phyloP scores from a whole-genome alignment of 1,140 invertebrate species.

The Planococcus citri region DNA sequence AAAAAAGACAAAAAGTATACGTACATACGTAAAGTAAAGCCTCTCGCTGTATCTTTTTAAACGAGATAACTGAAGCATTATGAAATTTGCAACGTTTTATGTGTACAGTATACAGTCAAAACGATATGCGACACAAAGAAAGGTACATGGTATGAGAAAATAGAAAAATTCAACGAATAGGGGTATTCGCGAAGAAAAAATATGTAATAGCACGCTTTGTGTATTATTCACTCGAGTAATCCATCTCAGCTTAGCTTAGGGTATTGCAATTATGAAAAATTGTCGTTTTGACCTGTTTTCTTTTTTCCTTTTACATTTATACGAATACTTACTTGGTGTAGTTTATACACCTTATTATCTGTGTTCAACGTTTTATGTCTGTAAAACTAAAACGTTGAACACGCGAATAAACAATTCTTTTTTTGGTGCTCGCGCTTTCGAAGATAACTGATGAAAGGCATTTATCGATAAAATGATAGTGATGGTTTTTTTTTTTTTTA shows the following conservation, averaged over 20 bases:
- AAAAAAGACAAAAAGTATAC: too few species aligned
- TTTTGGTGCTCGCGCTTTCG: too few species aligned
- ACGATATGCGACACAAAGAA: neutral
- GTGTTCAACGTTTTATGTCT: neutral
- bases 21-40: too few species aligned
- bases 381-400: neutral
- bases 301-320: neutral
- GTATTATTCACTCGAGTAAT: neutral
- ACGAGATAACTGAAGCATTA: neutral
- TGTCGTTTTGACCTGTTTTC: neutral
- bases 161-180: neutral
- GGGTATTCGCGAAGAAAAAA: neutral
- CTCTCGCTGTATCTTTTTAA: too few species aligned
- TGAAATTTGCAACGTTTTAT: neutral
- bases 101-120: neutral
- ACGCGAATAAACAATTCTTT: conserved; percentile 3
- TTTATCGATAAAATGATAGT: neutral
- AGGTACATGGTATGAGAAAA: neutral
- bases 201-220: neutral
- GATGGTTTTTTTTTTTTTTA: conserved; percentile 31
- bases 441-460: neutral
- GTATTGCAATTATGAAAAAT: neutral
- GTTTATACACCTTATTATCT: neutral
- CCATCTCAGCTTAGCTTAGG: neutral
- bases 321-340: neutral